Evolutionary conservation across 2,888 invertebrate genomes (phyloP).

Genomic region (Therioaphis trifolii): DNA sequence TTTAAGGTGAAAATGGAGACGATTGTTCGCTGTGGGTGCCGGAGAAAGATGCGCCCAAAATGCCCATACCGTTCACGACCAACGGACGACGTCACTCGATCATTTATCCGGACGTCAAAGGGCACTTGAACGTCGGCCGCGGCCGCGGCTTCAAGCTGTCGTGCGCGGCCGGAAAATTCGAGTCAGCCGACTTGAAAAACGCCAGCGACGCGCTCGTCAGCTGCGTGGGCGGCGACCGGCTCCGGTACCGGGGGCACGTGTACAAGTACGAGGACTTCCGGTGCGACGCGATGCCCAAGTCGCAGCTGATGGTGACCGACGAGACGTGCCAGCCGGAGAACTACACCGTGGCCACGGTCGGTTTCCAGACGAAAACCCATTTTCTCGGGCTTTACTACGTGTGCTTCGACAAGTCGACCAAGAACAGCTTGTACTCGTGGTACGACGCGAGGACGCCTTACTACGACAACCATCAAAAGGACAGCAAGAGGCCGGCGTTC

Average conservation of each 20-base stretch:
- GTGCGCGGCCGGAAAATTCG: not conserved
- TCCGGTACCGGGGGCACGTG: not conserved
- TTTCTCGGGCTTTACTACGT: conserved; percentile 9
- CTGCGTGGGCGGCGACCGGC: not conserved
- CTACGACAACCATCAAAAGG: not conserved
- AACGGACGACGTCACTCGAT: not conserved
- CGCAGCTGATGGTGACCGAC: conserved; percentile 7
- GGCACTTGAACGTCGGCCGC: not conserved
- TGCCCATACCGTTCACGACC: conserved; percentile 29
- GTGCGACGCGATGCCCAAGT: conserved; percentile 38
- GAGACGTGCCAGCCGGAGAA: conserved; percentile 22
- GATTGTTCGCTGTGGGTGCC: not conserved
- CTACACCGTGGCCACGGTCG: conserved; percentile 37
- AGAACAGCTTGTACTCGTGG: conserved; percentile 51
- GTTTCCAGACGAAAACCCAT: not conserved
- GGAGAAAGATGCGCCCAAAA: not conserved
- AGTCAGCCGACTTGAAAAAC: not conserved
- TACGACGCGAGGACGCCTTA: conserved; percentile 39
- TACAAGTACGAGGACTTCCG: not conserved
- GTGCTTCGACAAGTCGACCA: conserved; percentile 41
- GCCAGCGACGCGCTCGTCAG: not conserved
- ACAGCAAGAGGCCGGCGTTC: conserved; percentile 6
- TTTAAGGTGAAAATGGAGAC: not conserved
- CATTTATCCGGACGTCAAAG: conserved; percentile 28
- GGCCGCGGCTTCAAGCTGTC: not conserved